Evolutionary conservation across 2,113 vertebrate species (phyloP), one percentile per base, ranked within the genome.

Genomic region (Rhineura floridana): DNA sequence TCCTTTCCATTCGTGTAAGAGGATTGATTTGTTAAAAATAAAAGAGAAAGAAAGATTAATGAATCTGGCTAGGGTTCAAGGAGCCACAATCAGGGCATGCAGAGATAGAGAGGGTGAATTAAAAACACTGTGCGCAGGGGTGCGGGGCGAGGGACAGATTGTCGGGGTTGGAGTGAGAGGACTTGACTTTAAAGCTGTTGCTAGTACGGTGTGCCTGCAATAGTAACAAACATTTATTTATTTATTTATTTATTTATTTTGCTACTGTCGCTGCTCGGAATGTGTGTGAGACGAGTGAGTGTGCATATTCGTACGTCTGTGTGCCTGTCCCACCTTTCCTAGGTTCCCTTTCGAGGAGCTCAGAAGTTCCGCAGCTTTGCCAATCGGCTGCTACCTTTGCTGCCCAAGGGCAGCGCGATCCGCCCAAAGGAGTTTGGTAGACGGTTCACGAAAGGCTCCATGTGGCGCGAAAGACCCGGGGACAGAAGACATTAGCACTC

Each of bases 41-140:
- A 39, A 28, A 3, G 17, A 25, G 3, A 48, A 79, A 87, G n/a
- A 72, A 42, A 88, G 85, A 83, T 84, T 92, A 72, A 90, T 88
- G 23, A 83, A 95, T 93, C 95, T 95, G 93, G 46, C 63, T 67
- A 78, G 91, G 92, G 88, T 92, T 89, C 19, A 50, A 70, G 83
- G 67, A 91, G 89, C 63, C 93, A 85, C 93, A 94, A 93, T 93
- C 91, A 83, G 77, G 88, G 78, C 72, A 82, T 87, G 72, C 75
- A 36, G 84, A 79, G 52, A 67, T 33, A 9, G 3, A 36, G 72
- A 76, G 63, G 1, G 3, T 36, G 39, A 33, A 55, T 55, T 33
- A 11, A 6, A 48, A 83, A 50, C 36, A 25, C 28, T 46, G 72
- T 44, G 28, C 70, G n/a, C 19, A 0, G 25, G 70, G 80, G 82